phyloP scores from a whole-genome alignment of 2,888 invertebrate species.

The Aspidiotus rigidus region DNA sequence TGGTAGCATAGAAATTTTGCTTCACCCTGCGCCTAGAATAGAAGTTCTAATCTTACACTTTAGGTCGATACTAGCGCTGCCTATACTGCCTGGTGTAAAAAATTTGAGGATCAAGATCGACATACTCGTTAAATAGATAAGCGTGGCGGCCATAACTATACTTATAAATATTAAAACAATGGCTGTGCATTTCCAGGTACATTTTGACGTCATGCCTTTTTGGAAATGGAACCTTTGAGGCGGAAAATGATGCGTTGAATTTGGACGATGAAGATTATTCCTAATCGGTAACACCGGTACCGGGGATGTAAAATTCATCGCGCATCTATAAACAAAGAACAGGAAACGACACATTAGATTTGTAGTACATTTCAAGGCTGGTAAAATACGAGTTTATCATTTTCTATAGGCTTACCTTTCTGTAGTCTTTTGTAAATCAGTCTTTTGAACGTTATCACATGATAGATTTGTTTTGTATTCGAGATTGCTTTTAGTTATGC shows the following conservation, averaged over 20 bases:
- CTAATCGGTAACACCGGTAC: slow-evolving; percentile 68
- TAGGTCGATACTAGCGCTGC: no score
- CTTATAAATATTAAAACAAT: slow-evolving; percentile 77
- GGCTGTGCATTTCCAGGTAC: slow-evolving; percentile 88
- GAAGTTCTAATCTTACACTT: no score
- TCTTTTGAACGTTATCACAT: slow-evolving; percentile 78
- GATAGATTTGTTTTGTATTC: slow-evolving; percentile 82
- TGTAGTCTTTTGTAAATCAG: slow-evolving; percentile 50
- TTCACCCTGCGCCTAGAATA: no score
- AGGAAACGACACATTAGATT: no score
- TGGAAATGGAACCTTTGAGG: slow-evolving; percentile 74
- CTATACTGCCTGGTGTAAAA: no score
- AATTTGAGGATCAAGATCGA: no score
- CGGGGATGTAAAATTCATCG: slow-evolving; percentile 49
- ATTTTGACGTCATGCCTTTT: slow-evolving; percentile 73
- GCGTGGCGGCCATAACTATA: slow-evolving; percentile 68
- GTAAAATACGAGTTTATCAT: neutral
- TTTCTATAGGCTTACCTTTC: slow-evolving; percentile 45
- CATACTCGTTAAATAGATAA: slow-evolving; percentile 80
- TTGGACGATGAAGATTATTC: slow-evolving; percentile 57
- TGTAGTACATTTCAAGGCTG: no score
- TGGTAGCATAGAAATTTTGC: no score
- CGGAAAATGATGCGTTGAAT: slow-evolving; percentile 63
- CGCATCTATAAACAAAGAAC: slow-evolving; percentile 43
- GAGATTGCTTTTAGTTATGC: slow-evolving; percentile 80